Evolutionary conservation across 2,888 invertebrate species (phyloP).

Genomic region (Amphipyra berbera): DNA sequence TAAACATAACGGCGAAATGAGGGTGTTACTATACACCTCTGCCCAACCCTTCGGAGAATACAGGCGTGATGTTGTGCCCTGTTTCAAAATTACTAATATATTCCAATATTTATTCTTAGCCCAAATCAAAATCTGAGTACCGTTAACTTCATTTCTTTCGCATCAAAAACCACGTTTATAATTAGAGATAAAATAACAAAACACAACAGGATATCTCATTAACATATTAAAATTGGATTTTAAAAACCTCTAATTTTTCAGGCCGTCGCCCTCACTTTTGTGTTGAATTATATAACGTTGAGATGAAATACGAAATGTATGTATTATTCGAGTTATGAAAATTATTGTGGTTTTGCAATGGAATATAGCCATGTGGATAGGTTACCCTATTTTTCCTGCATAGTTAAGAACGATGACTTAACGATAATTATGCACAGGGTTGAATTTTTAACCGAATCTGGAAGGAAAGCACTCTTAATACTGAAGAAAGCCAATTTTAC

Average conservation of each 20-base stretch:
- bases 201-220: constrained; percentile 54
- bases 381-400: background rate
- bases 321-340: constrained; percentile 26
- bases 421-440: too few species aligned
- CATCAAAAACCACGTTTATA: constrained; percentile 31
- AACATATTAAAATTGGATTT: constrained; percentile 66
- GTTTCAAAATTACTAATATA: too few species aligned
- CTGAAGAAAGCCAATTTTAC: too few species aligned
- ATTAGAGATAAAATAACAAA: constrained; percentile 47
- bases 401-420: too few species aligned
- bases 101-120: too few species aligned
- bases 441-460: too few species aligned
- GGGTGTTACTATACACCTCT: too few species aligned
- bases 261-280: constrained; percentile 60
- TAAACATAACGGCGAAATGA: too few species aligned
- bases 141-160: background rate
- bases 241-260: constrained; percentile 71
- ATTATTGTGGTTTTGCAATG: constrained; percentile 15
- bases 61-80: too few species aligned
- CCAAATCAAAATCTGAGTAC: too few species aligned
- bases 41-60: too few species aligned
- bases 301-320: constrained; percentile 51
- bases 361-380: background rate
- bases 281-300: constrained; percentile 40
- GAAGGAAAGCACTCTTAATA: too few species aligned